phyloP scores from a whole-genome alignment of 2,888 invertebrate species.

The Helicoverpa assulta region DNA sequence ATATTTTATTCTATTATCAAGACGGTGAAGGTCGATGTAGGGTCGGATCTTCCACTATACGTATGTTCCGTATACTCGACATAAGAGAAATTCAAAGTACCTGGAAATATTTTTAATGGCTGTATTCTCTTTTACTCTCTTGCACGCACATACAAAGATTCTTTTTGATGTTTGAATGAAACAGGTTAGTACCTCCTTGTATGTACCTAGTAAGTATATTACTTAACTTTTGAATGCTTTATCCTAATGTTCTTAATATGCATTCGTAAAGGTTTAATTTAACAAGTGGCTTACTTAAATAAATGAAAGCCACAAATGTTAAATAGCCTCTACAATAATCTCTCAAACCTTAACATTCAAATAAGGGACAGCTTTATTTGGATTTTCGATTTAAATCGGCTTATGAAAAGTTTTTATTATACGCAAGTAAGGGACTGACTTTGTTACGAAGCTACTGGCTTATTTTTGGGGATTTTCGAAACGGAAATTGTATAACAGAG shows the following conservation, averaged over 20 bases:
- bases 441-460: conserved; percentile 33
- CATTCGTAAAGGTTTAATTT: conserved; percentile 20
- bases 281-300: conserved; percentile 38
- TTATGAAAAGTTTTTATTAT: conserved; percentile 66
- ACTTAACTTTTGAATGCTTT: not conserved
- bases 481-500: conserved; percentile 30
- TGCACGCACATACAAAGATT: not conserved
- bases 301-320: conserved; percentile 52
- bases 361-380: conserved; percentile 67
- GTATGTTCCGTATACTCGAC: too few species aligned
- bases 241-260: conserved; percentile 2
- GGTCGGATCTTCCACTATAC: too few species aligned
- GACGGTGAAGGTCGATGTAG: too few species aligned
- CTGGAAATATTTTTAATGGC: not conserved
- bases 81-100: too few species aligned
- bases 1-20: too few species aligned
- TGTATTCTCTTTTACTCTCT: not conserved
- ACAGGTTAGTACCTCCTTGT: not conserved
- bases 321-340: conserved; percentile 58
- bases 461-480: conserved; percentile 32
- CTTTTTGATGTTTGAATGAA: conserved; percentile 7
- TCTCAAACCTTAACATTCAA: conserved; percentile 61
- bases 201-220: not conserved
- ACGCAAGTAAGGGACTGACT: conserved; percentile 38
- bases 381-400: conserved; percentile 70